A percentile compares a stretch with the other conserved stretches of the same genome.
These are phyloP conservation scores for Sebastes hopkinsi DNA, from an alignment of 2,797 vertebrate species.

Conservation along the genomic window DNA sequence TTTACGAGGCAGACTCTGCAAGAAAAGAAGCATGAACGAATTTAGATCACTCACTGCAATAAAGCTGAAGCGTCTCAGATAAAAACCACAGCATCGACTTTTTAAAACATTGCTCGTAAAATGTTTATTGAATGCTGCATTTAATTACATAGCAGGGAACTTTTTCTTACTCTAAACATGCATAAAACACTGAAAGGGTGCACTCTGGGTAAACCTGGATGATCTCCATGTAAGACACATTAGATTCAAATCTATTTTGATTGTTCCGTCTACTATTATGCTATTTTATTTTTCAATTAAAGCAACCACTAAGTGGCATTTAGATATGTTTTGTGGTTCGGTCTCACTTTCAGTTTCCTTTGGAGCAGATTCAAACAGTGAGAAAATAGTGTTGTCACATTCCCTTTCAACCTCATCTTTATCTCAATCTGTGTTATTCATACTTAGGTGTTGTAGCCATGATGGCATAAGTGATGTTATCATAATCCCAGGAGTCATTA, in stretches of 20 bases:
- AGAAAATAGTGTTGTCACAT: neutral
- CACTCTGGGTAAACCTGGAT: neutral
- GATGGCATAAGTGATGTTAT: neutral
- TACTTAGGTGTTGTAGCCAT: neutral
- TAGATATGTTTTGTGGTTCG: neutral
- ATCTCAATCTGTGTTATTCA: slow-evolving; percentile 5
- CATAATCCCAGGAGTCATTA: neutral
- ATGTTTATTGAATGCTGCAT: neutral
- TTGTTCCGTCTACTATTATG: neutral
- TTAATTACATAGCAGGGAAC: neutral
- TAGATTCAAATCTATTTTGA: neutral
- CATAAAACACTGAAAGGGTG: neutral
- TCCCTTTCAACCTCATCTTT: neutral
- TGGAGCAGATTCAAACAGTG: fast-evolving
- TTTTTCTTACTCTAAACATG: neutral
- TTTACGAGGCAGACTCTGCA: neutral
- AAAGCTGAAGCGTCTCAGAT: neutral
- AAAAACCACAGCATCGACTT: neutral
- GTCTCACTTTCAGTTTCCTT: neutral
- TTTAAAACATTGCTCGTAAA: neutral
- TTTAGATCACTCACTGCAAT: neutral
- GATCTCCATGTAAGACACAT: neutral
- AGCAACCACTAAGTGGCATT: neutral
- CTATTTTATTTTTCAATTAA: neutral
- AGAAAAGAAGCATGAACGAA: neutral